phyloP scores from a whole-genome alignment of 2,797 vertebrate genomes.

The Aphelocoma californica region DNA sequence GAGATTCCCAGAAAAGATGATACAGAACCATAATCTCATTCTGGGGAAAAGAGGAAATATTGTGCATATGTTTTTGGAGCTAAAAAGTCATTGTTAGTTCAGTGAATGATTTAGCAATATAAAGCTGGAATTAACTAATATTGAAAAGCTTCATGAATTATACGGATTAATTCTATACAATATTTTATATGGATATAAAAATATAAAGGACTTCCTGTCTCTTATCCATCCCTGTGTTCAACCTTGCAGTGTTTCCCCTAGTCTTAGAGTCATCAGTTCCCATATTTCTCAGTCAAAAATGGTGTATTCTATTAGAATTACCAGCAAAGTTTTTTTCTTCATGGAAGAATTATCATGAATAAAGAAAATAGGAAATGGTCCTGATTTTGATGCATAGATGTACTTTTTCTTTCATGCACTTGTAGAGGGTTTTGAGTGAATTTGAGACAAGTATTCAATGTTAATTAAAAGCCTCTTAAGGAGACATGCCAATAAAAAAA shows the following conservation, averaged over 20 bases:
- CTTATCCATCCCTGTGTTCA: not conserved
- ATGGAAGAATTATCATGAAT: not conserved
- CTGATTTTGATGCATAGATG: not conserved
- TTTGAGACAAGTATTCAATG: not conserved
- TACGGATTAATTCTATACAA: not conserved
- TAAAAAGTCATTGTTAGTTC: not conserved
- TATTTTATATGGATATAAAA: not conserved
- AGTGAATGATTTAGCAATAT: not conserved
- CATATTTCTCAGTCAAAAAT: not conserved
- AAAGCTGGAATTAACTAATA: not conserved
- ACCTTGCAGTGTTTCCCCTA: rapidly evolving
- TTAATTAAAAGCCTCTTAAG: not conserved
- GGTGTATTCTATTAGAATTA: not conserved
- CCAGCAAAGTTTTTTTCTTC: not conserved
- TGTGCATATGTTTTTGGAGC: not conserved
- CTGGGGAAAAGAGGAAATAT: not conserved
- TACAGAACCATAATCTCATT: not conserved
- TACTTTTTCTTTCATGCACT: not conserved
- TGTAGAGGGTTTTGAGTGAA: not conserved
- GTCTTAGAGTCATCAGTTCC: not conserved
- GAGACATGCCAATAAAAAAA: not conserved
- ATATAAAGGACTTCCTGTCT: not conserved
- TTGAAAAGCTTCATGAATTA: not conserved
- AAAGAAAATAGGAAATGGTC: not conserved
- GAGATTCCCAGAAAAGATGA: not conserved